These are phyloP conservation scores for Diachasmimorpha longicaudata DNA, from an alignment of 1,140 invertebrate species.

Conservation along the genomic window DNA sequence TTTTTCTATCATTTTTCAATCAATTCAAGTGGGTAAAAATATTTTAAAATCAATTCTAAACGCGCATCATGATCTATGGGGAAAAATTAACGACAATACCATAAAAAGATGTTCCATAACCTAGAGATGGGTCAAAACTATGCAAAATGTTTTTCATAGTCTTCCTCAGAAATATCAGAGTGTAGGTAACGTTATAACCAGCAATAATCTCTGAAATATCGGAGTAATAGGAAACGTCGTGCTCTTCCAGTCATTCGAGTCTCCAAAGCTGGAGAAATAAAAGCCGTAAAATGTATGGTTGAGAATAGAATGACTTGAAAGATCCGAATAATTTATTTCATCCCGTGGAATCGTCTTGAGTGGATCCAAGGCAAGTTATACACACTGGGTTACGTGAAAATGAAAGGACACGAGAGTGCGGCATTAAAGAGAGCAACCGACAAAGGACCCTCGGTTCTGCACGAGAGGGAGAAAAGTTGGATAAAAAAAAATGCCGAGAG, in stretches of 20 bases:
- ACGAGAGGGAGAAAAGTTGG: not conserved
- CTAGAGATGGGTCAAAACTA: too few relatives aligned
- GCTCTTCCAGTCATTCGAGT: not conserved
- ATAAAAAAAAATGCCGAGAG: not conserved
- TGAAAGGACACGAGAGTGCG: slow-evolving; percentile 3
- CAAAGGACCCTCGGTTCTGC: not conserved
- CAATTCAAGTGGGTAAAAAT: not conserved
- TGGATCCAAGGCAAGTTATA: not conserved
- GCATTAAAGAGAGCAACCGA: slow-evolving; percentile 1
- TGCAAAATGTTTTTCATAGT: too few relatives aligned
- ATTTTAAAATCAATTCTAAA: not conserved
- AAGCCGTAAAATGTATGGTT: not conserved
- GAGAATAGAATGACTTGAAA: not conserved
- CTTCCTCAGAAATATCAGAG: too few relatives aligned
- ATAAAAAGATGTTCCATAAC: too few relatives aligned
- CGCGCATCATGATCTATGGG: not conserved
- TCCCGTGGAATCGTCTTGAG: slow-evolving; percentile 1
- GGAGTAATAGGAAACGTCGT: not conserved
- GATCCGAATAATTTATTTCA: slow-evolving; percentile 1
- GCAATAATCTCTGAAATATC: too few relatives aligned
- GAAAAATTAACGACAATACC: not conserved
- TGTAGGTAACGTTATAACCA: too few relatives aligned
- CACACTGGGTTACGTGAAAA: not conserved
- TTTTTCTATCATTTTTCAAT: too few relatives aligned
- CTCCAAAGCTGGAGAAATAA: not conserved